Conservation (phyloP, 2,888 invertebrate species). For the Cryptus viduatorius region DNA sequence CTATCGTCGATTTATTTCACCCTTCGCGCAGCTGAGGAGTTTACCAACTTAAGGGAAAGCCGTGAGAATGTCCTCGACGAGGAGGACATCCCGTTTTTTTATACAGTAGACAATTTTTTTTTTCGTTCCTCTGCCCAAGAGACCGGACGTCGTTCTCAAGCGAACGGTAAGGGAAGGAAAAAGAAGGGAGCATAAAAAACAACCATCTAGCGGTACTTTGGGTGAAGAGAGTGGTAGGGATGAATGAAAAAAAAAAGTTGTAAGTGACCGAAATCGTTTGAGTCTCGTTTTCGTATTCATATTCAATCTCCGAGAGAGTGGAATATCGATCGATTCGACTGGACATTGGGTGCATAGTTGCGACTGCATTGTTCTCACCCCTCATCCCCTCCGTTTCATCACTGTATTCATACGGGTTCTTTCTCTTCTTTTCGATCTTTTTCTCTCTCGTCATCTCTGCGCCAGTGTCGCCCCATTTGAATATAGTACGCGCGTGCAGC, state of each 20-base stretch:
- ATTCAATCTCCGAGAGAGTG: conserved; percentile 59
- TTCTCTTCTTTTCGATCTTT: conserved; percentile 52
- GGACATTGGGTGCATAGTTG: conserved; percentile 52
- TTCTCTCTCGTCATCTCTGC: conserved; percentile 33
- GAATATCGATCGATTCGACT: conserved; percentile 64
- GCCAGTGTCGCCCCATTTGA: conserved; percentile 63
- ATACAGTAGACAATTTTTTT: conserved; percentile 45
- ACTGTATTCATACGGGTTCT: conserved; percentile 42
- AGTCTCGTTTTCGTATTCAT: conserved; percentile 67
- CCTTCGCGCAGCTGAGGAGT: conserved; percentile 70
- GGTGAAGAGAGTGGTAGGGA: conserved; percentile 28
- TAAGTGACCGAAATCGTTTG: conserved; percentile 59
- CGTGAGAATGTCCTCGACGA: conserved; percentile 68
- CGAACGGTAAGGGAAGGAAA: neutral
- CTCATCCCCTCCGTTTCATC: conserved; percentile 25
- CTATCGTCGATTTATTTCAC: conserved; percentile 64
- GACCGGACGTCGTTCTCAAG: conserved; percentile 50
- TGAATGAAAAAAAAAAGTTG: conserved; percentile 33
- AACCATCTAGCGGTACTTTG: conserved; percentile 43
- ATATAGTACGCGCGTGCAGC: conserved; percentile 57
- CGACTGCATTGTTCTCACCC: conserved; percentile 55
- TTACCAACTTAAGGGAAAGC: conserved; percentile 61
- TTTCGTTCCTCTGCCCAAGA: conserved; percentile 31
- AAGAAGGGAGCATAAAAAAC: conserved; percentile 51
- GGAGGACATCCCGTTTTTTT: conserved; percentile 58